Evolutionary conservation across 2,113 vertebrate genomes (phyloP).

Genomic region (Callospermophilus lateralis): DNA sequence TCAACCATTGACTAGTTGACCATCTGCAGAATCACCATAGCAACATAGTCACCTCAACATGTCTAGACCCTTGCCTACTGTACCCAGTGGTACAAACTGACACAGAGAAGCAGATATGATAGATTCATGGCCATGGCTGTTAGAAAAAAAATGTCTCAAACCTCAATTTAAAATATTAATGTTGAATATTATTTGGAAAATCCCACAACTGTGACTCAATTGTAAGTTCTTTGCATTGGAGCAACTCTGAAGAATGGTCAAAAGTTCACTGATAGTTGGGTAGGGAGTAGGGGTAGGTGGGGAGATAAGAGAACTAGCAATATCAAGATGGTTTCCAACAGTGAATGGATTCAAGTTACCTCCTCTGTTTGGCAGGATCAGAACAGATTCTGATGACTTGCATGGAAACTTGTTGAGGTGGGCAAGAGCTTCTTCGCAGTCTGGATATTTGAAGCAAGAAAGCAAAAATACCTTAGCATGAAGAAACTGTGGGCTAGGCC

Average conservation of each 20-base stretch:
- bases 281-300: fast-evolving
- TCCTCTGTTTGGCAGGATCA: background rate
- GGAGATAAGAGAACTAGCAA: background rate
- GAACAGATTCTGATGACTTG: background rate
- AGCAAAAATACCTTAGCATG: background rate
- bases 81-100: background rate
- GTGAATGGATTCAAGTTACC: background rate
- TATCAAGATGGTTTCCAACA: background rate
- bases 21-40: constrained; percentile 34
- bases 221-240: background rate
- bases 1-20: background rate
- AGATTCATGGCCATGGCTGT: background rate
- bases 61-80: background rate
- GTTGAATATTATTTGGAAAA: background rate
- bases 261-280: background rate
- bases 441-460: constrained; percentile 37
- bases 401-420: constrained; percentile 16
- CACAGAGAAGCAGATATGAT: background rate
- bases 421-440: background rate
- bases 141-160: background rate
- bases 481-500: background rate
- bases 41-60: background rate
- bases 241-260: background rate
- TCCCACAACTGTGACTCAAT: background rate
- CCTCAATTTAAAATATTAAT: constrained; percentile 27